Base-by-base conservation (phyloP, 2,888 invertebrate species). In the Axea sp. region DNA sequence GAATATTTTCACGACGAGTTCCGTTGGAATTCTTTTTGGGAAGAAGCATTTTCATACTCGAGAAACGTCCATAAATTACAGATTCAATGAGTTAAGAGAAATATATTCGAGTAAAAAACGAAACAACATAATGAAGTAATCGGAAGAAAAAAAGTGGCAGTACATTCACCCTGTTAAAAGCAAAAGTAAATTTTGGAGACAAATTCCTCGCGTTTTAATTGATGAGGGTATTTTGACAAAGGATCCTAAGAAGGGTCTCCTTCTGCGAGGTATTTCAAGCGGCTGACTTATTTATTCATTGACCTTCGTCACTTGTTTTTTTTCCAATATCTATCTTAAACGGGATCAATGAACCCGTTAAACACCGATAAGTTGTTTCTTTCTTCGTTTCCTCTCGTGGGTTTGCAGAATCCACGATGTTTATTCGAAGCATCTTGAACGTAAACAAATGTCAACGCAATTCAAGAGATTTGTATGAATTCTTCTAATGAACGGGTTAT, bases 201-300 rank as follows among this genome's bases (percentile, higher is more conserved):
- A 51, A 75, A 75, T 75, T 67, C 75, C 64, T 64, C 31, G 49
- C 41, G 60, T 33, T 49, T 78, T 77, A 77, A 78, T 78, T 78
- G 75, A 78, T 76, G 77, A 77, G 77, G 75, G 75, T 45, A 47
- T 39, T 53, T 53, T 53, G 53, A 33, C 49, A 28, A 43, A 11
- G 15, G 62, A 43, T 37, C 11, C 26, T 33, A 28, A 37, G 15
- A 62, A 49, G 62, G 62, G 49, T 11, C 64, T 17, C 33, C 53
- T 35, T 47, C 35, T 45, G 41, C 35, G 47, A 51, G 62, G 62
- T 39, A 39, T 53, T 33, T 43, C 43, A 35, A 26, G 35, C 53
- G 17, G 49, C 64, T 65, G 77, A 74, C 77, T 78, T 78, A 78
- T 76, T 79, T 76, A 77, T 77, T 75, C 75, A 41, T 37, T 65